These are phyloP conservation scores for Adelphocoris suturalis DNA, from an alignment of 2,888 invertebrate genomes.

Conservation along the genomic window DNA sequence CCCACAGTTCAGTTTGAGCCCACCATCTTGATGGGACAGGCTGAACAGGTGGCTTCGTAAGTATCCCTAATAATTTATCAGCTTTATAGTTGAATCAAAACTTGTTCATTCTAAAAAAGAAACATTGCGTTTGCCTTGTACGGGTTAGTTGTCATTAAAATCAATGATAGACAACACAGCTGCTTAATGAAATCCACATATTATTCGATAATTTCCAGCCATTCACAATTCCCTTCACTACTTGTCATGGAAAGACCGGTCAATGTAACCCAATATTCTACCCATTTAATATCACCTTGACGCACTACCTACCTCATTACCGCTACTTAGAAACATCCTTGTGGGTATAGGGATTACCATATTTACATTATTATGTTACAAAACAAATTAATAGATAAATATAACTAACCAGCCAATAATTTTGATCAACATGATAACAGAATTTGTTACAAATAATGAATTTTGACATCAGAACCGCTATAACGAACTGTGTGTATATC, in stretches of 20 bases:
- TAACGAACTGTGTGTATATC: too few species aligned
- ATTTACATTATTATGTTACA: too few species aligned
- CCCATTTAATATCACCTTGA: neutral
- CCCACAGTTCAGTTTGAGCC: constrained; percentile 70
- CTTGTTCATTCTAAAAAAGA: too few species aligned
- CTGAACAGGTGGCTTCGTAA: constrained; percentile 73
- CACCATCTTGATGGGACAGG: constrained; percentile 74
- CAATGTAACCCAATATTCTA: neutral
- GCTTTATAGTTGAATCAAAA: constrained; percentile 5
- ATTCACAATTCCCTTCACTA: neutral
- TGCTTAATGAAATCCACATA: neutral
- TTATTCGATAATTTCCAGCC: neutral
- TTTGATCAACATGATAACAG: too few species aligned
- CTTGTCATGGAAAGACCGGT: constrained; percentile 10
- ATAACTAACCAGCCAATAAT: too few species aligned
- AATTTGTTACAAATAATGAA: too few species aligned
- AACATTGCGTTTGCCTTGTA: too few species aligned
- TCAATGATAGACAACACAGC: neutral
- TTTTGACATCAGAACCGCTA: too few species aligned
- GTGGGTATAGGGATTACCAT: too few species aligned
- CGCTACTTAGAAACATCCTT: neutral
- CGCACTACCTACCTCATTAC: neutral
- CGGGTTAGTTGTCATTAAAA: neutral
- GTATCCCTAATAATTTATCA: constrained; percentile 48
- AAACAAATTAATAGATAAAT: too few species aligned